phyloP scores from a whole-genome alignment of 2,113 vertebrate genomes.

The Prionailurus viverrinus region DNA sequence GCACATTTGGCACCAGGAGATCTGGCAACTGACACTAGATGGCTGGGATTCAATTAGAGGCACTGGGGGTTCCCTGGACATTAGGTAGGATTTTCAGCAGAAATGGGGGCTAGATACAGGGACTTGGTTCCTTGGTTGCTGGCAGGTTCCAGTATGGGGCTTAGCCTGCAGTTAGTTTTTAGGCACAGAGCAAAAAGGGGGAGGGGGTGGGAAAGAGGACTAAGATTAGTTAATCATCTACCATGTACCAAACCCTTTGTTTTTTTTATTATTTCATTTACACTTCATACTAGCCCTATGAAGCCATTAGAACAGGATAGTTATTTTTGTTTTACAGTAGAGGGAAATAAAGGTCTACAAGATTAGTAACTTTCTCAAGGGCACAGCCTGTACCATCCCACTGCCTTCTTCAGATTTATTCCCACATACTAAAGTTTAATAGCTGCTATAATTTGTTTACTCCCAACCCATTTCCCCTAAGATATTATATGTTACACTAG shows the following conservation, averaged over 20 bases:
- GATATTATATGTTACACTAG: neutral
- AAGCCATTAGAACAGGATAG: neutral
- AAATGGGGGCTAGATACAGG: neutral
- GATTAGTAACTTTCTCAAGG: neutral
- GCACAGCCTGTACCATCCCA: neutral
- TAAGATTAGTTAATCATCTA: slow-evolving; percentile 19
- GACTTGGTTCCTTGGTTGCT: neutral
- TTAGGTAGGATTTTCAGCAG: slow-evolving; percentile 21
- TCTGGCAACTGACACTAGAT: neutral
- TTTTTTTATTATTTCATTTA: neutral
- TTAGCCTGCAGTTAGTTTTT: neutral
- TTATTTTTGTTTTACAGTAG: neutral
- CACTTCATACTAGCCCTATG: neutral
- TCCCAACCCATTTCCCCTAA: neutral
- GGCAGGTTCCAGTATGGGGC: neutral
- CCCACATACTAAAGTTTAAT: neutral
- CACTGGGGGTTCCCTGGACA: neutral
- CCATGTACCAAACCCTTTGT: neutral
- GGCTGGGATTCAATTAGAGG: neutral
- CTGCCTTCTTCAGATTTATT: slow-evolving; percentile 7
- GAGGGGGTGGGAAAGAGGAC: neutral
- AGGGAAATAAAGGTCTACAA: neutral
- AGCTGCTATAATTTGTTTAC: neutral
- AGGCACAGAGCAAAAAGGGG: neutral
- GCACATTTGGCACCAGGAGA: slow-evolving; percentile 1